Base-by-base conservation (phyloP, 2,888 invertebrate species). In the Lasioglossum vierecki region DNA sequence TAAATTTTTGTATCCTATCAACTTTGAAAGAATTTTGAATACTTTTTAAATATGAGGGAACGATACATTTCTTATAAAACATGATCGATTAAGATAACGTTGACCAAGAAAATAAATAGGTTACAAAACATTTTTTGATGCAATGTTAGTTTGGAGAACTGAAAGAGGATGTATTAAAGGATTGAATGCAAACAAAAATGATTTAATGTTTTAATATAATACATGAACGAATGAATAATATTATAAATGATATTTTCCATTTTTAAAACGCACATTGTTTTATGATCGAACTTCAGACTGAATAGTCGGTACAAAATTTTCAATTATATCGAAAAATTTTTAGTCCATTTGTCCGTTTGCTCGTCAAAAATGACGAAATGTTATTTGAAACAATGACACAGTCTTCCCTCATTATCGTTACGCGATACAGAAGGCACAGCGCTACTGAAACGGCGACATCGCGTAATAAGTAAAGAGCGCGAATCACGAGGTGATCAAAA, bases 91-190 rank as follows among this genome's bases (percentile, higher is more conserved):
- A 57, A 30, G 15, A 30, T 18, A 35, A 63, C 57, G 57, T 30
- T 63, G 15, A 8, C 30, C 63, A 18, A 0, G 18, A 8, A 63
- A 30, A 18, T 35, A 15, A 30, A 63, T 18, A 30, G 3, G 6
- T 63, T 30, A 3, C 2, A 30, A 30, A 30, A 18, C 18, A 63
- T 30, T 35, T 30, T 2, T 9, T 57, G 11, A 57, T 57, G 3
- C 57, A n/a, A n/a, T 57, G 11, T 57, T 57, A n/a, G 11, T 11
- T 63, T 63, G 66, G 18, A 66, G 3, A 66, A 66, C 18, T 18
- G 66, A 66, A 66, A 66, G 8, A 66, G 66, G 66, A 18, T 66
- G 18, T 35, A 66, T 66, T 66, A 66, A 66, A 66, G 66, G 35
- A 35, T 35, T 22, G 18, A 66, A 66, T 66, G 66, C 66, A 35